A percentile compares a stretch with the other conserved stretches of the same genome.
phyloP scores from a whole-genome alignment of 2,113 vertebrate genomes.

The Catagonus wagneri region DNA sequence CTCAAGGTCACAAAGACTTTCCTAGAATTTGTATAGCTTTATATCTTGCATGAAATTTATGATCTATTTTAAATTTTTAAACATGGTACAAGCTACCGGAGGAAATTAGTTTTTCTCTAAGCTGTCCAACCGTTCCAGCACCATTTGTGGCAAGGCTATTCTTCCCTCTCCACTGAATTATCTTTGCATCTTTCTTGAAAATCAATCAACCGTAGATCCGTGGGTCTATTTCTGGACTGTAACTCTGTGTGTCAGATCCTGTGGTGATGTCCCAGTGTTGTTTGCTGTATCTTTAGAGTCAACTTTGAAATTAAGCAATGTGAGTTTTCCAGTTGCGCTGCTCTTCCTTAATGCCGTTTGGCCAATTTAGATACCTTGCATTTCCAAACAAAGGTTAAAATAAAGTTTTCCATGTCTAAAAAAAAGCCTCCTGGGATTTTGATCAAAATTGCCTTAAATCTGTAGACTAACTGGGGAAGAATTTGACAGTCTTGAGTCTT shows the following conservation, averaged over 20 bases:
- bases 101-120: neutral
- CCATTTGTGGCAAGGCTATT: neutral
- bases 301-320: neutral
- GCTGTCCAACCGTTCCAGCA: neutral
- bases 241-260: accelerated
- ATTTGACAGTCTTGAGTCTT: neutral
- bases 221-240: accelerated
- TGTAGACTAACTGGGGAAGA: neutral
- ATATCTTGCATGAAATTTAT: neutral
- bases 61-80: neutral
- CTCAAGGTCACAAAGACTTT: neutral
- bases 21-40: neutral
- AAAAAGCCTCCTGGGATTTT: neutral
- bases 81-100: neutral
- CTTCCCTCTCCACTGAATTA: neutral
- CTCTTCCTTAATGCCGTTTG: neutral
- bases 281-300: neutral
- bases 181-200: neutral
- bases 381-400: neutral
- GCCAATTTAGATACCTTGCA: neutral
- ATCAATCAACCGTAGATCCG: accelerated
- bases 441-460: neutral
- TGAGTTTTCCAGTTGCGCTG: neutral
- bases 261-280: accelerated
- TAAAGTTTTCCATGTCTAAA: neutral